phyloP scores from a whole-genome alignment of 2,113 vertebrate species.

The Thalassoma bifasciatum region DNA sequence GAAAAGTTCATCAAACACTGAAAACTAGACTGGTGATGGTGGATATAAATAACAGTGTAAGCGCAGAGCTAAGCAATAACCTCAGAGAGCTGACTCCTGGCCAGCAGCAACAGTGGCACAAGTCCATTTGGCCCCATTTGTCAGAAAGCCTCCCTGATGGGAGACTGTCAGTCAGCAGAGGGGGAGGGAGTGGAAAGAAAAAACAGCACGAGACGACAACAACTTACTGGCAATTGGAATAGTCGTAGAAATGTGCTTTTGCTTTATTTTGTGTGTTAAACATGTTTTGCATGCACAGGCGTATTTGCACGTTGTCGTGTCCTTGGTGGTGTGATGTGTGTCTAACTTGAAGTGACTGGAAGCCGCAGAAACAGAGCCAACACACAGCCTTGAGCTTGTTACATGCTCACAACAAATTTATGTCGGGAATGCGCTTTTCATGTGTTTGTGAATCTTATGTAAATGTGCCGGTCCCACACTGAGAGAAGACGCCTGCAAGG shows the following conservation, averaged over 20 bases:
- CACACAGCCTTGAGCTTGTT: conserved; percentile 47
- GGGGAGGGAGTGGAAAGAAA: neutral
- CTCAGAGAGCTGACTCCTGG: conserved; percentile 54
- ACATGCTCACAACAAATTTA: conserved; percentile 51
- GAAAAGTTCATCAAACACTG: conserved; percentile 67
- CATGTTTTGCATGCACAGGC: neutral
- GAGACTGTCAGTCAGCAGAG: conserved; percentile 57
- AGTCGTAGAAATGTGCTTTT: neutral
- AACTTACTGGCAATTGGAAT: neutral
- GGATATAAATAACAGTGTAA: conserved; percentile 64
- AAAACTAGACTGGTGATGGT: conserved; percentile 40
- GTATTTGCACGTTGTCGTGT: neutral
- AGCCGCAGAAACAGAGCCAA: conserved; percentile 35
- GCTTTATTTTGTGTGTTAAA: conserved; percentile 5
- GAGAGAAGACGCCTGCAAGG: conserved; percentile 18
- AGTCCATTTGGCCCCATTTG: conserved; percentile 76
- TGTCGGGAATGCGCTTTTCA: conserved; percentile 54
- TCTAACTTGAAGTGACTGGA: conserved; percentile 37
- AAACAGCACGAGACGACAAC: neutral
- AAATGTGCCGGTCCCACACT: conserved; percentile 34
- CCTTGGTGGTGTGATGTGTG: conserved; percentile 6
- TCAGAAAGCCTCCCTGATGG: conserved; percentile 69
- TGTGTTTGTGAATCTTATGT: conserved; percentile 51
- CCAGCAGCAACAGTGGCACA: conserved; percentile 67
- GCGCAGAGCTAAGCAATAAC: conserved; percentile 62